These are phyloP conservation scores for Sphaerodactylus townsendi DNA, from an alignment of 2,113 vertebrate genomes.

Conservation along the genomic window DNA sequence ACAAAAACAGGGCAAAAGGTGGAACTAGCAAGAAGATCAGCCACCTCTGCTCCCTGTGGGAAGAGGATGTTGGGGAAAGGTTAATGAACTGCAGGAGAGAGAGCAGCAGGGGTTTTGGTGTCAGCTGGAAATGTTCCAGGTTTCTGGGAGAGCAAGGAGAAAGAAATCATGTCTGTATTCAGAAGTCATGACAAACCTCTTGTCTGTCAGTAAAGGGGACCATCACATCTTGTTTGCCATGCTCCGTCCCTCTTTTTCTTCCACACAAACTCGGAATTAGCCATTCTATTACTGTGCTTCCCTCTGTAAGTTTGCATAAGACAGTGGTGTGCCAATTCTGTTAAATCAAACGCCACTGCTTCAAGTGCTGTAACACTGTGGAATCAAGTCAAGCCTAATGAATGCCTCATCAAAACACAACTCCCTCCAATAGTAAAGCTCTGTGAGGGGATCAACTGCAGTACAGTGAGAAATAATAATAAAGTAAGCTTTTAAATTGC, in stretches of 20 bases:
- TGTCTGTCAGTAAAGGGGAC: no score
- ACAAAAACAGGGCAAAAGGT: neutral
- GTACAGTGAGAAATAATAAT: neutral
- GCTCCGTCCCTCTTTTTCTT: no score
- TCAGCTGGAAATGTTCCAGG: neutral
- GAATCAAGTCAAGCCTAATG: neutral
- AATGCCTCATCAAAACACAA: neutral
- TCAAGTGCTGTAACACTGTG: neutral
- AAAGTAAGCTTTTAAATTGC: neutral
- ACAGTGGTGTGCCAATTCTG: neutral
- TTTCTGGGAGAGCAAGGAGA: neutral
- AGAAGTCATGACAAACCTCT: no score
- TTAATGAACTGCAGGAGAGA: neutral
- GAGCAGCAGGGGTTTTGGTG: neutral
- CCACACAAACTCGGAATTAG: neutral
- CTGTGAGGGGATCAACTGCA: neutral
- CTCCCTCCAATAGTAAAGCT: constrained; percentile 5
- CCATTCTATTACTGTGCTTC: neutral
- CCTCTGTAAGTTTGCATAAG: neutral
- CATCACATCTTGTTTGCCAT: no score
- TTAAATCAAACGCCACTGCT: neutral
- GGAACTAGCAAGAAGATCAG: neutral
- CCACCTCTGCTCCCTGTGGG: neutral
- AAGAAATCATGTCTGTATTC: neutral
- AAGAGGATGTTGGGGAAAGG: neutral